phyloP scores from a whole-genome alignment of 1,140 invertebrate species.

The Drosophila albomicans region DNA sequence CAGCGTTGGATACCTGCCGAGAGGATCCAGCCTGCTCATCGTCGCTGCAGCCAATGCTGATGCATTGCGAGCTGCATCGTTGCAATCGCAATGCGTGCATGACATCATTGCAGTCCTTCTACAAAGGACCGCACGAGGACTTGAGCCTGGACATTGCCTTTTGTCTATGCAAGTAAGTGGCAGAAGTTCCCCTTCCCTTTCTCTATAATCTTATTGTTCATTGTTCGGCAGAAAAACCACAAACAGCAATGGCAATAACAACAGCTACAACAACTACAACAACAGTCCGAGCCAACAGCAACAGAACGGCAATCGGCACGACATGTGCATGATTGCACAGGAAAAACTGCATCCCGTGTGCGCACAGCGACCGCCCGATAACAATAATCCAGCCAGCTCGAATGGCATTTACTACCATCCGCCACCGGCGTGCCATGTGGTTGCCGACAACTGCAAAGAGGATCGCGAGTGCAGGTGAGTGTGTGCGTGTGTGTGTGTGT shows the following conservation, averaged over 20 bases:
- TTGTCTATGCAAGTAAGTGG: slow-evolving; percentile 95
- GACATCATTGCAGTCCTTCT: slow-evolving; percentile 94
- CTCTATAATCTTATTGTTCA: slow-evolving; percentile 13
- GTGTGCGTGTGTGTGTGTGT: no score
- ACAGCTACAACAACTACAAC: slow-evolving; percentile 66
- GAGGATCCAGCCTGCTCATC: slow-evolving; percentile 91
- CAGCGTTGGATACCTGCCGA: slow-evolving; percentile 90
- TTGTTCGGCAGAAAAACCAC: slow-evolving; percentile 13
- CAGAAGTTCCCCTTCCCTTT: slow-evolving; percentile 32
- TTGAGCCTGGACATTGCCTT: slow-evolving; percentile 95
- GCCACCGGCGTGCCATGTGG: slow-evolving; percentile 91
- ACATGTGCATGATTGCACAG: slow-evolving; percentile 94
- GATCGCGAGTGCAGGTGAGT: slow-evolving; percentile 90
- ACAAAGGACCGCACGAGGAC: slow-evolving; percentile 90
- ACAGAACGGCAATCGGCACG: slow-evolving; percentile 87
- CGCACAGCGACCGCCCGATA: slow-evolving; percentile 91
- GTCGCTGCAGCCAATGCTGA: slow-evolving; percentile 91
- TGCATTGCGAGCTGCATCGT: slow-evolving; percentile 90
- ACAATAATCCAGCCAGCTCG: slow-evolving; percentile 85
- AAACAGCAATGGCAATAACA: slow-evolving; percentile 8
- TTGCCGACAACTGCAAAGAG: slow-evolving; percentile 92
- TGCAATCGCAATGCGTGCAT: slow-evolving; percentile 94
- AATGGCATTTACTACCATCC: slow-evolving; percentile 85
- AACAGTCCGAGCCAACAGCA: slow-evolving; percentile 57
- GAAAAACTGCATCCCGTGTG: slow-evolving; percentile 94